A percentile compares a stretch with the other conserved stretches of the same genome.
These are phyloP conservation scores for Nebria brevicollis DNA, from an alignment of 2,888 invertebrate genomes.

Conservation along the genomic window DNA sequence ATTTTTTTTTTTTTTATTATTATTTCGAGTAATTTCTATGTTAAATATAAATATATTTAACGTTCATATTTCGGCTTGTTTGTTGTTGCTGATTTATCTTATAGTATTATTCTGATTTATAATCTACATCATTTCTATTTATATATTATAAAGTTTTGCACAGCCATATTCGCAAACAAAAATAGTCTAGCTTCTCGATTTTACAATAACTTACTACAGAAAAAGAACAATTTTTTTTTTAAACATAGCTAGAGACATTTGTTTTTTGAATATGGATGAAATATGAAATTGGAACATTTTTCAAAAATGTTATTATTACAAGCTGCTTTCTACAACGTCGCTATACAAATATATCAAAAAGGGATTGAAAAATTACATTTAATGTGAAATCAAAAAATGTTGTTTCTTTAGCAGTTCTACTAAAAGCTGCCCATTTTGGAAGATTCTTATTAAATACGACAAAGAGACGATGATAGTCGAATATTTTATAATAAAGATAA, in stretches of 20 bases:
- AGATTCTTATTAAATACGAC: slow-evolving; percentile 28
- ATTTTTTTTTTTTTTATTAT: background rate
- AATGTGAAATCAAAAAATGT: slow-evolving; percentile 18
- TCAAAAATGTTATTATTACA: background rate
- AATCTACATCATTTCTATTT: slow-evolving; percentile 40
- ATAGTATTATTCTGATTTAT: slow-evolving; percentile 33
- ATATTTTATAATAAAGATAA: slow-evolving; percentile 8
- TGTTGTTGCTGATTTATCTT: slow-evolving; percentile 8
- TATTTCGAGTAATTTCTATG: background rate
- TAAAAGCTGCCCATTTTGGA: slow-evolving; percentile 27
- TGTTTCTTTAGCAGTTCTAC: background rate
- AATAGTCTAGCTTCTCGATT: slow-evolving; percentile 40
- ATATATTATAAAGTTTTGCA: slow-evolving; percentile 42
- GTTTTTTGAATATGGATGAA: slow-evolving; percentile 44
- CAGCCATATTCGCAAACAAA: slow-evolving; percentile 45
- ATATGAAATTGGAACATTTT: background rate
- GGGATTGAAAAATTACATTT: slow-evolving; percentile 29
- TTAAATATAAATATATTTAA: background rate
- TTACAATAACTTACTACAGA: slow-evolving; percentile 40
- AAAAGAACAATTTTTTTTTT: slow-evolving; percentile 31
- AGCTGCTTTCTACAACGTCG: slow-evolving; percentile 38
- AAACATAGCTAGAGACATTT: slow-evolving; percentile 39
- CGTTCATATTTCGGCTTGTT: background rate
- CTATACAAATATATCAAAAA: slow-evolving; percentile 45
- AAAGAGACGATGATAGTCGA: slow-evolving; percentile 16